A percentile compares a stretch with the other conserved stretches of the same genome.
phyloP scores from a whole-genome alignment of 2,797 vertebrate species.

The Trachops cirrhosus region DNA sequence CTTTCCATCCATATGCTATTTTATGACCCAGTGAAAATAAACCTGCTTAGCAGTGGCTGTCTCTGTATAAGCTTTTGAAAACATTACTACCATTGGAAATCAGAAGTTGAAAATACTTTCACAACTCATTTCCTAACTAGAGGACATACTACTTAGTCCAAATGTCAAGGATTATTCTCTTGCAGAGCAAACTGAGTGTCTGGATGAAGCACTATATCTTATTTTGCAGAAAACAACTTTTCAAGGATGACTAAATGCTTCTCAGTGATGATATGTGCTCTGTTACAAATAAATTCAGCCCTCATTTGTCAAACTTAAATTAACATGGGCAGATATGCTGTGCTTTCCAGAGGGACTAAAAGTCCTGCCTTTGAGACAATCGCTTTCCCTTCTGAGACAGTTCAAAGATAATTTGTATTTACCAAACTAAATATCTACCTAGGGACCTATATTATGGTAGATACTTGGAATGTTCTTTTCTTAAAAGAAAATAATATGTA shows the following conservation, averaged over 20 bases:
- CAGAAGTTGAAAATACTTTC: constrained; percentile 38
- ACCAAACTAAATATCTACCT: not conserved
- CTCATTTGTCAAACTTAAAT: constrained; percentile 61
- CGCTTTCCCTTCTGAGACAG: not conserved
- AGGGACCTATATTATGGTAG: not conserved
- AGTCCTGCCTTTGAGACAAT: not conserved
- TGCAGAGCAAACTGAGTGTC: not conserved
- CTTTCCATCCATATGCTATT: not conserved
- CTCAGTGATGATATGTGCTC: constrained; percentile 52
- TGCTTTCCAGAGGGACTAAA: not conserved
- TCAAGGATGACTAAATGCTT: constrained; percentile 58
- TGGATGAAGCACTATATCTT: constrained; percentile 29
- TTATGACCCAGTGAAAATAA: constrained; percentile 35
- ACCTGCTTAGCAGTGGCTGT: not conserved
- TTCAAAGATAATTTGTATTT: not conserved
- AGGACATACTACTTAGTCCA: constrained; percentile 38
- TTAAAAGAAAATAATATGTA: not conserved
- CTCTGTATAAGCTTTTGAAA: not conserved
- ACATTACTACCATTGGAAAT: constrained; percentile 21
- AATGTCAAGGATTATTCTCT: constrained; percentile 41
- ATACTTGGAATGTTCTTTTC: not conserved
- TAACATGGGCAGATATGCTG: not conserved
- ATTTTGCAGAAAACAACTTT: constrained; percentile 66
- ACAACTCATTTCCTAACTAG: constrained; percentile 36
- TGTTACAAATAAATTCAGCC: constrained; percentile 44